Evolutionary conservation across 1,140 invertebrate species (phyloP), one percentile per base, ranked within the genome.

Genomic region (Drosophila persimilis): DNA sequence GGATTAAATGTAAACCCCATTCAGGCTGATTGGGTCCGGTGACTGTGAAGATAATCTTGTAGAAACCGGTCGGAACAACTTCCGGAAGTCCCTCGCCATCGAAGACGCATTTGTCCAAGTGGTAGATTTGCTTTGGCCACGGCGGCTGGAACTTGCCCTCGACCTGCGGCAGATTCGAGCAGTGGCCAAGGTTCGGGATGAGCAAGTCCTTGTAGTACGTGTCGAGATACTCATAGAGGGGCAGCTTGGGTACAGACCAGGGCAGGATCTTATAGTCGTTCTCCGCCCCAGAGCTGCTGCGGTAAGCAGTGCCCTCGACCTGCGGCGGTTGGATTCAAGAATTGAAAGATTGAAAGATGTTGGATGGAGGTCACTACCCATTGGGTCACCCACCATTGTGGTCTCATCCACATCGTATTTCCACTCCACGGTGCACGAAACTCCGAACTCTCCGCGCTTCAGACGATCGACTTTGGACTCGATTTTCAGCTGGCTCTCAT

Each of bases 81-180:
- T 73, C 58, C 0, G 79, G 79, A 3, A 65, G n/a, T 0, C 59
- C 66, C 0, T 69, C 60, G 4, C 46, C 58, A 13, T 26, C 1
- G 1, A 54, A 0, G 2, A 51, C 13, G n/a, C 77, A 81, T 20
- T 69, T 55, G 2, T 57, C 13, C 1, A 67, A 7, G 9, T n/a
- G 29, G n/a, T 67, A 80, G 0, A 43, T 65, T 2, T 44, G 24
- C 9, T 75, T 66, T 7, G 67, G 66, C 26, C 51, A 72, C 0
- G 73, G 72, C 15, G 78, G 78, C 15, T 63, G 8, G 13, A 79
- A 79, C 45, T 69, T 53, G 11, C 8, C 73, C 24, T 61, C 9
- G 2, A 73, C 60, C 11, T 51, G 2, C 3, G 78, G 78, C 0
- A 73, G 3, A 59, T 80, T 74, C 2, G 62, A 59, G 13, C 78